A percentile compares a stretch with the other conserved stretches of the same genome.
These are phyloP conservation scores for Amorpha juglandis DNA, from an alignment of 2,888 invertebrate species.

Conservation along the genomic window DNA sequence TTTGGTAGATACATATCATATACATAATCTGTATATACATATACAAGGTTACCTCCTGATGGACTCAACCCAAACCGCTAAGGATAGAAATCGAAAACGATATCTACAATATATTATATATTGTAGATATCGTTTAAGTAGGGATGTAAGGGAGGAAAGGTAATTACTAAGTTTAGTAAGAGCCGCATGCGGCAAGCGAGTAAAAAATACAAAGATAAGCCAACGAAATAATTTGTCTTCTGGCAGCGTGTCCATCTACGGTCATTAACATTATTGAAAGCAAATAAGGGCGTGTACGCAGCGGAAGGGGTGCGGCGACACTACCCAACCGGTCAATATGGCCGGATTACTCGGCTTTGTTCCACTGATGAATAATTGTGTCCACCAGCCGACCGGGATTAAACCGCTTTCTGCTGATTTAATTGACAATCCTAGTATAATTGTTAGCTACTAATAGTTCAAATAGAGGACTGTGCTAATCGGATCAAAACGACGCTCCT, in stretches of 20 bases:
- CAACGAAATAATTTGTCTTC: not conserved
- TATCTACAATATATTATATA: too few species aligned
- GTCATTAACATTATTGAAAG: conserved; percentile 62
- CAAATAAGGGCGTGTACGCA: conserved; percentile 58
- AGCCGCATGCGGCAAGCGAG: too few species aligned
- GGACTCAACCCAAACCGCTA: too few species aligned
- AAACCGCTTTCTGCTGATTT: conserved; percentile 78
- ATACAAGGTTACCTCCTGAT: too few species aligned
- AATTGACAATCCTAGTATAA: conserved; percentile 78
- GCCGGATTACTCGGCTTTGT: conserved; percentile 76
- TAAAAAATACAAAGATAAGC: conserved; percentile 9
- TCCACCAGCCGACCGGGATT: conserved; percentile 76
- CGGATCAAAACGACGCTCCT: conserved; percentile 44
- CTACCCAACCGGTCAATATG: conserved; percentile 71
- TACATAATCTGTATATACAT: too few species aligned
- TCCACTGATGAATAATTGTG: conserved; percentile 80
- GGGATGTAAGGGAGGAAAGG: too few species aligned
- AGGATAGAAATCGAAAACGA: too few species aligned
- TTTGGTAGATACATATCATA: too few species aligned
- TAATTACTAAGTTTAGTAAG: too few species aligned
- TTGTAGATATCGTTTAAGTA: too few species aligned
- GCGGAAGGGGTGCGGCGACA: conserved; percentile 49
- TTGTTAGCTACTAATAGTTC: conserved; percentile 74
- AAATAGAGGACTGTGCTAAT: conserved; percentile 61
- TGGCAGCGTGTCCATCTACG: conserved; percentile 39